Base-by-base conservation (phyloP, 2,888 invertebrate species). In the Ophonus ardosiacus region DNA sequence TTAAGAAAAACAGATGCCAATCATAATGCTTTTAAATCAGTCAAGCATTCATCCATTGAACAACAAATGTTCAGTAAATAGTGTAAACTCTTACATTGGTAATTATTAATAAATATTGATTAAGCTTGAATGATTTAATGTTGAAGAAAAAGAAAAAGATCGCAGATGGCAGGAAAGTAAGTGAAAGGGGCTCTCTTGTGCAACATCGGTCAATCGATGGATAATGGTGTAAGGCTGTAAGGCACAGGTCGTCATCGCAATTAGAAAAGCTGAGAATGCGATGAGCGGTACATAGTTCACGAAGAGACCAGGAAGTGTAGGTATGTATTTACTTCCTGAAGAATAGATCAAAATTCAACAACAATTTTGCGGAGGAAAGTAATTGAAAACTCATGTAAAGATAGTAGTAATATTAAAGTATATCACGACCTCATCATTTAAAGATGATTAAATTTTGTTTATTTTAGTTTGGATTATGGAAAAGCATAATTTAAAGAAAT, bases 241-340 rank as follows among this genome's bases (percentile, higher is more conserved):
- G 71, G 21, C 71, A 71, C 71, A 71, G 43, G 71, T 71, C 71
- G 71, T 18, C n/a, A 71, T 71, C 71, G 71, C 43, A 71, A 71
- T 71, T 71, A 71, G 71, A 71, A 71, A 71, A 13, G 38, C 68
- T 10, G 15, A 61, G 18, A 43, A 43, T 43, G 43, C 43, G 43
- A 31, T 31, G 31, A 3, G 31, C 31, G 31, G 31, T 31, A 31
- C 31, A 31, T 13, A 51, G 10, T 51, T 13, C 43, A 51, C 43
- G 43, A 31, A 31, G 43, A 51, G 43, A 51, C 43, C 43, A 51
- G 43, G 43, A 51, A 51, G 43, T 10, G 31, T 6, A 31, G 3
- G 31, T 6, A 31, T 31, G 31, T 31, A 10, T 13, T 13, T 13
- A 51, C 43, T 51, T 51, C 43, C 43, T 51, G 10, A 13, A 51